Percentiles rank a stretch among this genome's conserved stretches.
Conservation (phyloP, 1,140 invertebrate species). For the Oncopodura yosiiana region DNA sequence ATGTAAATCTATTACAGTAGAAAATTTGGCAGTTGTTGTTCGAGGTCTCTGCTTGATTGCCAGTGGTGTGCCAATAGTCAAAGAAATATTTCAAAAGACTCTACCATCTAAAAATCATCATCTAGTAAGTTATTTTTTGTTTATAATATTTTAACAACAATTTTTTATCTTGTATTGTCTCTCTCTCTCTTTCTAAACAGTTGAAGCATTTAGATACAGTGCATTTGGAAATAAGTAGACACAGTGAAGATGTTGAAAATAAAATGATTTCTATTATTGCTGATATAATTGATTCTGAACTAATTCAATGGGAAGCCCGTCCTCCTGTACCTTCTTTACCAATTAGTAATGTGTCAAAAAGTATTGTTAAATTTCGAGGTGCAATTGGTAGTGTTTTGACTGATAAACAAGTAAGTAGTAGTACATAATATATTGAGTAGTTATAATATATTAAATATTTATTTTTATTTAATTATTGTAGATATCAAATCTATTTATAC, state of each 20-base stretch:
- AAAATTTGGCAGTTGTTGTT: conserved; percentile 83
- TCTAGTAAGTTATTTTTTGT: conserved; percentile 13
- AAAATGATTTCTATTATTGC: conserved; percentile 85
- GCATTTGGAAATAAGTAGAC: conserved; percentile 66
- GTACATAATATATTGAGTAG: neutral
- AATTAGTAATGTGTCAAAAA: conserved; percentile 75
- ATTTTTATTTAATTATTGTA: conserved; percentile 2
- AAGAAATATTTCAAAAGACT: conserved; percentile 39
- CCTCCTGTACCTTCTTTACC: conserved; percentile 87
- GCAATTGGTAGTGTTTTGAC: conserved; percentile 28
- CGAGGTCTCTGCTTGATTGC: conserved; percentile 62
- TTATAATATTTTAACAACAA: neutral
- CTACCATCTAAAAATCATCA: conserved; percentile 31
- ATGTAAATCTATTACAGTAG: conserved; percentile 90
- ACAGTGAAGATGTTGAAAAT: conserved; percentile 79
- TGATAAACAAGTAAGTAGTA: conserved; percentile 23
- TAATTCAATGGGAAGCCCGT: conserved; percentile 79
- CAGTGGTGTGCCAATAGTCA: conserved; percentile 63
- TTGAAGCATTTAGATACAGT: conserved; percentile 33
- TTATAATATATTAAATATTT: neutral
- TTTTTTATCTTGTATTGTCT: neutral
- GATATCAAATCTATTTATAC: conserved; percentile 28
- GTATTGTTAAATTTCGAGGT: conserved; percentile 32
- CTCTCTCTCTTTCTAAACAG: conserved; percentile 9
- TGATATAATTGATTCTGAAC: conserved; percentile 63